A percentile compares a stretch with the other conserved stretches of the same genome.
Evolutionary conservation across 1,140 invertebrate genomes (phyloP).

Genomic region (Leptopilina boulardi): DNA sequence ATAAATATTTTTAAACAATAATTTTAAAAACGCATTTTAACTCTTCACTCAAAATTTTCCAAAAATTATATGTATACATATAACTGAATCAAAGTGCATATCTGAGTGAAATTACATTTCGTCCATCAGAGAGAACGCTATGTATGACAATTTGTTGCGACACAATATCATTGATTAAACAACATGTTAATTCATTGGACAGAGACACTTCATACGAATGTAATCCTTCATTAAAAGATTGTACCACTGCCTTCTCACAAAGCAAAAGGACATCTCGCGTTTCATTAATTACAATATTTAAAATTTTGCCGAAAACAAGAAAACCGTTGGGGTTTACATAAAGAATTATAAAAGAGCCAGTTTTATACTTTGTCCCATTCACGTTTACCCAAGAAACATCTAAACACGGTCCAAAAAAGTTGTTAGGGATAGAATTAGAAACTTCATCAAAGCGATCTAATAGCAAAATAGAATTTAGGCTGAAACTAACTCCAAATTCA

Average conservation of each 20-base stretch:
- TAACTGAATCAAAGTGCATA: too few species aligned
- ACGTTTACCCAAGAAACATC: slow-evolving; percentile 22
- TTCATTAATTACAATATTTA: slow-evolving; percentile 5
- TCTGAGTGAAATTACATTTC: neutral
- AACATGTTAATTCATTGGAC: neutral
- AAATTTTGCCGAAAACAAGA: slow-evolving; percentile 9
- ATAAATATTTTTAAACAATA: too few species aligned
- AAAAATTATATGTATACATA: too few species aligned
- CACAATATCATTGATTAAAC: neutral
- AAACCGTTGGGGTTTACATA: neutral
- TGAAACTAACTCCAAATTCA: neutral
- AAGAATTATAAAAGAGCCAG: slow-evolving; percentile 25
- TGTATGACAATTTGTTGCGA: neutral
- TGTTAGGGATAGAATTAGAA: neutral
- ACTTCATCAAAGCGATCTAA: too few species aligned
- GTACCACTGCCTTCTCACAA: neutral
- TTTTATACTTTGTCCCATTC: neutral
- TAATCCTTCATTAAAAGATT: neutral
- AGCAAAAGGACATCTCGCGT: neutral
- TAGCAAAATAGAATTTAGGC: too few species aligned
- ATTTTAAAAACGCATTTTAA: too few species aligned
- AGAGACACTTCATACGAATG: neutral
- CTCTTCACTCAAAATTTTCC: too few species aligned
- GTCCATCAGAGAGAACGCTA: neutral
- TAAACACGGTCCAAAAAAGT: neutral